Conservation (phyloP, 2,888 invertebrate genomes). For the Rotaria sp. region DNA sequence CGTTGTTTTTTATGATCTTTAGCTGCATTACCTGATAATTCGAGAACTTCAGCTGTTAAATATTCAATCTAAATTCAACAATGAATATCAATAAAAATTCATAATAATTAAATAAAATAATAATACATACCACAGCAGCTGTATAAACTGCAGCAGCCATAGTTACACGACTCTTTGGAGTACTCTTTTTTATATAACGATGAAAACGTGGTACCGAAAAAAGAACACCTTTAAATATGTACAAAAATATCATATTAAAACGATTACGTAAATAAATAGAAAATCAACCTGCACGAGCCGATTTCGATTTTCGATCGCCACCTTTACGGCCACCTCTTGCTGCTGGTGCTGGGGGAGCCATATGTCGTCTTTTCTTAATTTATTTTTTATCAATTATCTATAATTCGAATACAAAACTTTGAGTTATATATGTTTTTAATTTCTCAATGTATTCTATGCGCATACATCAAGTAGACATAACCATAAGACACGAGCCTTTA, state of each 20-base stretch:
- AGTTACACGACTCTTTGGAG: constrained; percentile 7
- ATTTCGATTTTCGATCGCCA: not conserved
- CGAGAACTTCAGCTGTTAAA: constrained; percentile 28
- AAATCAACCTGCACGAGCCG: constrained; percentile 12
- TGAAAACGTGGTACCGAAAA: constrained; percentile 28
- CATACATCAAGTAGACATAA: not conserved
- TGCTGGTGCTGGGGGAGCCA: not conserved
- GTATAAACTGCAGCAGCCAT: constrained; percentile 18
- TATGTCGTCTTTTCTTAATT: not conserved
- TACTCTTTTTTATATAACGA: constrained; percentile 22
- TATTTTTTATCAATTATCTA: not conserved
- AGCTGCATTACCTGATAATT: constrained; percentile 24
- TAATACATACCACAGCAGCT: not conserved
- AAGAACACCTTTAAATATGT: not conserved
- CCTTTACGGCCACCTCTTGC: not conserved
- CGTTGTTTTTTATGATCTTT: constrained; percentile 28
- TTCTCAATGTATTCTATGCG: not conserved
- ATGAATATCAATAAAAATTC: not conserved
- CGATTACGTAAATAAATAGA: not conserved
- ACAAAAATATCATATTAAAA: not conserved
- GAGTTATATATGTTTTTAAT: not conserved
- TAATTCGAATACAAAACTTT: not conserved
- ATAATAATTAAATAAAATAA: not conserved
- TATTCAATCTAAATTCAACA: not conserved
- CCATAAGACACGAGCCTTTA: not conserved